A percentile compares a stretch with the other conserved stretches of the same genome.
phyloP scores from a whole-genome alignment of 2,888 invertebrate species.

The Apodemia zela region DNA sequence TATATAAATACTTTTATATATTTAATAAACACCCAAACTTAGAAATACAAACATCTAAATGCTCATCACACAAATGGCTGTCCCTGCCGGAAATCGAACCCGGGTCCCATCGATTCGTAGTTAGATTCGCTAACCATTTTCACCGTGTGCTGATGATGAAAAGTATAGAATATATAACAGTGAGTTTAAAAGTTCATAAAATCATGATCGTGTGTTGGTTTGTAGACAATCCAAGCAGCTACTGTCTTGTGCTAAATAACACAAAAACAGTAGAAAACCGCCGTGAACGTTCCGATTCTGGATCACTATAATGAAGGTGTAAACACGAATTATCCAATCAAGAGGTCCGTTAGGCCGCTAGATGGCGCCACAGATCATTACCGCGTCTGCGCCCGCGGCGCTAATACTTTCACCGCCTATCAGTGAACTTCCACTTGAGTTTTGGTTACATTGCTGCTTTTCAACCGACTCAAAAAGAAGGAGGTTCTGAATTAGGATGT shows the following conservation, averaged over 20 bases:
- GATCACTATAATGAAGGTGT: conserved; percentile 51
- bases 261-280: conserved; percentile 28
- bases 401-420: conserved; percentile 27
- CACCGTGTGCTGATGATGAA: too few species aligned
- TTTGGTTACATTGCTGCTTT: conserved; percentile 37
- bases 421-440: conserved; percentile 10
- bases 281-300: conserved; percentile 29
- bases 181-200: not conserved
- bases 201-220: not conserved
- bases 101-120: too few species aligned
- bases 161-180: too few species aligned
- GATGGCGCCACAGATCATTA: conserved; percentile 62
- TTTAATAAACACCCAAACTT: too few species aligned
- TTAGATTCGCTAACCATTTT: too few species aligned
- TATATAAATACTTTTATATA: too few species aligned
- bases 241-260: conserved; percentile 15
- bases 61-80: too few species aligned
- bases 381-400: conserved; percentile 51
- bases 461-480: too few species aligned
- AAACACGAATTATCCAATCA: conserved; percentile 70
- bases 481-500: too few species aligned
- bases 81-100: too few species aligned
- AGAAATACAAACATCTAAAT: too few species aligned
- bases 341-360: conserved; percentile 55
- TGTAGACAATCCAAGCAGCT: not conserved